Base-by-base conservation (phyloP, 2,888 invertebrate genomes). In the Philhelius pedissequus region DNA sequence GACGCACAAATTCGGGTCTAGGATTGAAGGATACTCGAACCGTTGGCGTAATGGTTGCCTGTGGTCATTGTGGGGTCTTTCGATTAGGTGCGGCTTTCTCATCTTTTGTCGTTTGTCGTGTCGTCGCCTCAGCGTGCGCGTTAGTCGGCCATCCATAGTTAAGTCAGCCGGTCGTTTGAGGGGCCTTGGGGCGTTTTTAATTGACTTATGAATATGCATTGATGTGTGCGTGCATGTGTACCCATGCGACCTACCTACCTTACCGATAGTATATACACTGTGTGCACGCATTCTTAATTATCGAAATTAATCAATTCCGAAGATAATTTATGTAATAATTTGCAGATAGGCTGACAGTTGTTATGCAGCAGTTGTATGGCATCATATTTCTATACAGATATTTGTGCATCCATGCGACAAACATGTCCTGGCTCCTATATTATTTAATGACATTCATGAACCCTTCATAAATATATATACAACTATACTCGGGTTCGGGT, bases 321-420 rank as follows among this genome's bases (percentile, higher is more conserved):
- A 75, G 84, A 84, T 84, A 84, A 84, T 84, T 84, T 84, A 84
- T 84, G 84, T 84, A 80, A 84, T 84, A 84, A 84, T 84, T 80
- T 80, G 60, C 84, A 80, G 84, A 80, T 84, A 84, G 71, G 22
- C 71, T 66, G 79, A 75, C 78, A 83, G 62, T 70, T 30, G 56
- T 64, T 43, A 22, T 48, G 32, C 4, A 18, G 30, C n/a, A n/a
- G 60, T n/a, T 18, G 50, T 35, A n/a, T n/a, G 15, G 22, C 13
- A 11, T 20, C 11, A 20, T n/a, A n/a, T 45, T 11, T 20, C 11
- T 22, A 1, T 48, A 48, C 0, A 13, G 5, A 22, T 43, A 43
- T 40, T 3, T 18, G 22, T 38, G 15, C 22, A 56, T 56, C 20
- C 35, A 38, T 58, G 58, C 15, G 58, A 62, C 60, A 43, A n/a